Evolutionary conservation across 2,888 invertebrate genomes (phyloP).

Genomic region (Proisotoma minuta): DNA sequence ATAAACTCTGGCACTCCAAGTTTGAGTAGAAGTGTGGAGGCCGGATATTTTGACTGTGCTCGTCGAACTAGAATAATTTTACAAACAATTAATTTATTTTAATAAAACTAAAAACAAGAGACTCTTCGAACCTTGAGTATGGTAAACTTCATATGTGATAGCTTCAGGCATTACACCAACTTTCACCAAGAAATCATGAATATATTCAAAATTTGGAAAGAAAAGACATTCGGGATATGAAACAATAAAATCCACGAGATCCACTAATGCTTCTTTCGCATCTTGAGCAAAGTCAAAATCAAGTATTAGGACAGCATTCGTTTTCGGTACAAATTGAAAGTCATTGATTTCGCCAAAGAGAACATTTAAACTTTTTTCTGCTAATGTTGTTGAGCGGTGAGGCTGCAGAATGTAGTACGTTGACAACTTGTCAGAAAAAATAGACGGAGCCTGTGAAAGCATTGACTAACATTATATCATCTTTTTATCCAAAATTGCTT

Average conservation of each 20-base stretch:
- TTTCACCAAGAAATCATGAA: constrained; percentile 30
- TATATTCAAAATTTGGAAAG: constrained; percentile 24
- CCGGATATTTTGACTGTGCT: constrained; percentile 20
- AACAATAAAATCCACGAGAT: constrained; percentile 24
- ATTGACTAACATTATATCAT: too few species aligned
- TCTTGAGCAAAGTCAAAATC: constrained; percentile 24
- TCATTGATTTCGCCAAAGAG: constrained; percentile 27
- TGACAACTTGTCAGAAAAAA: too few species aligned
- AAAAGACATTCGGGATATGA: constrained; percentile 27
- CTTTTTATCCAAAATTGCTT: too few species aligned
- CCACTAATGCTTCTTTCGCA: constrained; percentile 22
- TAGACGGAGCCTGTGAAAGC: too few species aligned
- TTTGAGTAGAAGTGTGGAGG: constrained; percentile 26
- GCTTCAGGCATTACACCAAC: constrained; percentile 27
- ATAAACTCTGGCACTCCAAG: not conserved
- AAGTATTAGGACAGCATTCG: constrained; percentile 11
- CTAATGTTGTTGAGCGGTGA: too few species aligned
- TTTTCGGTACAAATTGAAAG: constrained; percentile 11
- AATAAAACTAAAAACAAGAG: too few species aligned
- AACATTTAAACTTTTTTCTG: not conserved
- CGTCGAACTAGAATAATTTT: too few species aligned
- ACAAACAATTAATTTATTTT: too few species aligned
- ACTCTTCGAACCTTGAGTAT: constrained; percentile 30
- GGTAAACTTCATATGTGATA: constrained; percentile 29
- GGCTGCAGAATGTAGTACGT: too few species aligned